A percentile compares a stretch with the other conserved stretches of the same genome.
Evolutionary conservation across 2,888 invertebrate genomes (phyloP).

Genomic region (Chrysolina haemoptera): DNA sequence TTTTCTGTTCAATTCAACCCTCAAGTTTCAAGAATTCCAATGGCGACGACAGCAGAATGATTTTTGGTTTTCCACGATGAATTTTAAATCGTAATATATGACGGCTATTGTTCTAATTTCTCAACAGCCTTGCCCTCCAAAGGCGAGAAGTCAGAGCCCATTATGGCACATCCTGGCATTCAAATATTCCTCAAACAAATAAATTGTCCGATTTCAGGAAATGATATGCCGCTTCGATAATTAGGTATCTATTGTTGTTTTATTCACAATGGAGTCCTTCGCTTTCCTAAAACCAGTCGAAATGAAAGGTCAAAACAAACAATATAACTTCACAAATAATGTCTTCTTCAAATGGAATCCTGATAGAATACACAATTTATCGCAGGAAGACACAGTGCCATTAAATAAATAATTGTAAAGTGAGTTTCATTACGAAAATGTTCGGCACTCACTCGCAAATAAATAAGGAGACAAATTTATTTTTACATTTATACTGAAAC

Average conservation of each 20-base stretch:
- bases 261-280: conserved; percentile 44
- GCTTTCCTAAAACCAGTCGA: conserved; percentile 44
- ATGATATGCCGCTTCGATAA: conserved; percentile 52
- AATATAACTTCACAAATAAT: conserved; percentile 26
- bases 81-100: conserved; percentile 13
- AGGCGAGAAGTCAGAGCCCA: conserved; percentile 53
- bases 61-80: conserved; percentile 12
- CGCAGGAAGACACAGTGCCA: not conserved
- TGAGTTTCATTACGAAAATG: not conserved
- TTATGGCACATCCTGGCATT: conserved; percentile 53
- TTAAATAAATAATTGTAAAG: not conserved
- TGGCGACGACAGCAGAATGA: conserved; percentile 13
- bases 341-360: conserved; percentile 28
- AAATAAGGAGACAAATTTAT: too few species aligned
- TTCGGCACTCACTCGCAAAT: not conserved
- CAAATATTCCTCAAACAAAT: conserved; percentile 48
- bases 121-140: conserved; percentile 51
- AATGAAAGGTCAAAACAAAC: conserved; percentile 42
- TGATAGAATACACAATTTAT: conserved; percentile 9
- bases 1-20: not conserved
- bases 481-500: too few species aligned
- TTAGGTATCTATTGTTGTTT: conserved; percentile 47
- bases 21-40: not conserved
- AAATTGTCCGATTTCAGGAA: conserved; percentile 51
- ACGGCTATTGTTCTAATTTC: conserved; percentile 50